Conservation (phyloP, 2,888 invertebrate genomes). For the Yponomeuta malinellus region DNA sequence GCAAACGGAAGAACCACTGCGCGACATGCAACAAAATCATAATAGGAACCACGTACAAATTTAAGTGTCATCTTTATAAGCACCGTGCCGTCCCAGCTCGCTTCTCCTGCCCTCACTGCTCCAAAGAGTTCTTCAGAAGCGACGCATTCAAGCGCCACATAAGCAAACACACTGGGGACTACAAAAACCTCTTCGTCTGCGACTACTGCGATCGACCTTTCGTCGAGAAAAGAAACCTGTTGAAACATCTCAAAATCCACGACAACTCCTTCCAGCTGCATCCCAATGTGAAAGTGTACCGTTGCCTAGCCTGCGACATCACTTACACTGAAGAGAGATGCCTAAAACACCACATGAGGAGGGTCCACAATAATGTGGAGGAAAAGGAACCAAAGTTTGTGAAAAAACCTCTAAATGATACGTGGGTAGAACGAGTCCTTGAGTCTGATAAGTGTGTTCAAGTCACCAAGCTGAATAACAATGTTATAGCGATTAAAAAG, state of each 20-base stretch:
- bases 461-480: slow-evolving; percentile 54
- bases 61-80: slow-evolving; percentile 38
- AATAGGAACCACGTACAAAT: slow-evolving; percentile 34
- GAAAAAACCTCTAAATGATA: slow-evolving; percentile 43
- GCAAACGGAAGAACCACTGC: slow-evolving; percentile 31
- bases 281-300: slow-evolving; percentile 23
- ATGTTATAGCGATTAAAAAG: slow-evolving; percentile 44
- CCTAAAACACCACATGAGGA: slow-evolving; percentile 45
- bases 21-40: slow-evolving; percentile 38
- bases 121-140: slow-evolving; percentile 41
- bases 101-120: slow-evolving; percentile 40
- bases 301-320: slow-evolving; percentile 43
- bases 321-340: slow-evolving; percentile 46
- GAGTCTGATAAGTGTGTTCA: slow-evolving; percentile 42
- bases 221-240: slow-evolving; percentile 44
- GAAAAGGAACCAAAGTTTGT: slow-evolving; percentile 25
- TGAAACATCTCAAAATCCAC: slow-evolving; percentile 43
- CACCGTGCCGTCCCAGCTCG: slow-evolving; percentile 40
- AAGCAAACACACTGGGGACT: slow-evolving; percentile 30
- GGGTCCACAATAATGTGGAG: slow-evolving; percentile 43
- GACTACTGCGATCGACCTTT: slow-evolving; percentile 50
- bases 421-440: slow-evolving; percentile 48
- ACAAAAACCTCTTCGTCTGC: slow-evolving; percentile 33
- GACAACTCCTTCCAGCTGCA: slow-evolving; percentile 32
- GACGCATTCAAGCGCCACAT: slow-evolving; percentile 42